Evolutionary conservation across 1,140 invertebrate species (phyloP).

Genomic region (Nomia melanderi): DNA sequence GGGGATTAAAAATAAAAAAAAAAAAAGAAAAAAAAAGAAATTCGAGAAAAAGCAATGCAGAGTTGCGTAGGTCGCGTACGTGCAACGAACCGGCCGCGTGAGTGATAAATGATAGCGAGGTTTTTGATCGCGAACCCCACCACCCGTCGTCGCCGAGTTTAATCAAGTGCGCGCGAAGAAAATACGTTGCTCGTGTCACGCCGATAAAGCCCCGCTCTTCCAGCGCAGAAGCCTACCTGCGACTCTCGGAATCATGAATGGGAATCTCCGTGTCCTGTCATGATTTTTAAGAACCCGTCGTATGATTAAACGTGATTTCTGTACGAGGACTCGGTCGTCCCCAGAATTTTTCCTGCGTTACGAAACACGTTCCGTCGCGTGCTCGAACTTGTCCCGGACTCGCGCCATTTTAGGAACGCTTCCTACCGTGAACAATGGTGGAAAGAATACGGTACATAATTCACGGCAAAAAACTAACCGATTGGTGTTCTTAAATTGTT

Average conservation of each 20-base stretch:
- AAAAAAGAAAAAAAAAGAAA: not conserved
- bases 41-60: not conserved
- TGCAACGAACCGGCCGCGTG: conserved; percentile 34
- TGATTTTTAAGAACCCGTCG: not conserved
- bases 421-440: too few relatives aligned
- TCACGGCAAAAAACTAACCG: too few relatives aligned
- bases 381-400: not conserved
- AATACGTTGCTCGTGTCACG: conserved; percentile 15
- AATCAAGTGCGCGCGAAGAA: conserved; percentile 44
- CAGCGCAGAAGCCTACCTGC: conserved; percentile 20
- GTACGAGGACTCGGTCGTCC: not conserved
- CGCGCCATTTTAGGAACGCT: not conserved
- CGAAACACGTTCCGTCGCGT: not conserved
- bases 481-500: not conserved
- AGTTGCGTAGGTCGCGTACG: conserved; percentile 53
- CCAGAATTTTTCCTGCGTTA: not conserved
- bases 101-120: conserved; percentile 53
- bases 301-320: not conserved
- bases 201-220: conserved; percentile 10
- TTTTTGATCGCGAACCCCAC: conserved; percentile 49
- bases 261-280: conserved; percentile 10
- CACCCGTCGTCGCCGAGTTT: conserved; percentile 14
- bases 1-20: too few relatives aligned
- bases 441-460: too few relatives aligned
- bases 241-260: conserved; percentile 24